phyloP scores from a whole-genome alignment of 2,888 invertebrate genomes.

The Eupithecia inturbata region DNA sequence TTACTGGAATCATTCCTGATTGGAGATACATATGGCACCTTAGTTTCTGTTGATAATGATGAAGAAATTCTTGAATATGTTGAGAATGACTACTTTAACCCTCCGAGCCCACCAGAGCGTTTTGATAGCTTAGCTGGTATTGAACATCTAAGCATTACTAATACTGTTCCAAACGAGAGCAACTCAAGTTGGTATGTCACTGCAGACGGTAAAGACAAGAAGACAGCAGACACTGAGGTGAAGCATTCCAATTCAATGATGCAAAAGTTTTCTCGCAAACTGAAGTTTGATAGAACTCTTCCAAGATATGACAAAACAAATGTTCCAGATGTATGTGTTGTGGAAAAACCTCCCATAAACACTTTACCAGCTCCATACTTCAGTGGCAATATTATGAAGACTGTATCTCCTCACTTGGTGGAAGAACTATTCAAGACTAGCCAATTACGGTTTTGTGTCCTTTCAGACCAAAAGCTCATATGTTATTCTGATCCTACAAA shows the following conservation, averaged over 20 bases:
- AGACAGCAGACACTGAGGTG: conserved; percentile 51
- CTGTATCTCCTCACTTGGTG: conserved; percentile 84
- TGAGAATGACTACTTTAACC: conserved; percentile 78
- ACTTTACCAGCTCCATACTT: conserved; percentile 78
- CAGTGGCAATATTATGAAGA: conserved; percentile 85
- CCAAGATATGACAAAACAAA: conserved; percentile 60
- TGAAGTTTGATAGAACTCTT: conserved; percentile 81
- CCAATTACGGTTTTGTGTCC: conserved; percentile 88
- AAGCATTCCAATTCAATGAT: conserved; percentile 66
- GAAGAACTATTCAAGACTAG: conserved; percentile 91
- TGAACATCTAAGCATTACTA: conserved; percentile 18
- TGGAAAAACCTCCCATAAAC: conserved; percentile 82
- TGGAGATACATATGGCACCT: conserved; percentile 87
- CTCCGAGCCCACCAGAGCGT: conserved; percentile 86
- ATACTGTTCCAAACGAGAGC: conserved; percentile 60
- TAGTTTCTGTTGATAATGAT: conserved; percentile 74
- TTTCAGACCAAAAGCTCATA: conserved; percentile 88
- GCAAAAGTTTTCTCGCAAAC: conserved; percentile 70
- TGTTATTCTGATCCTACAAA: conserved; percentile 90
- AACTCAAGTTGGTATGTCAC: conserved; percentile 75
- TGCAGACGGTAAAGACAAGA: conserved; percentile 48
- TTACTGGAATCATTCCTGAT: conserved; percentile 87
- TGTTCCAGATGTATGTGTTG: conserved; percentile 57
- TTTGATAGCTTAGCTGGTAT: conserved; percentile 85
- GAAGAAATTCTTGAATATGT: conserved; percentile 67